A percentile compares a stretch with the other conserved stretches of the same genome.
Evolutionary conservation across 2,888 invertebrate genomes (phyloP).

Genomic region (Periphyllus acericola): DNA sequence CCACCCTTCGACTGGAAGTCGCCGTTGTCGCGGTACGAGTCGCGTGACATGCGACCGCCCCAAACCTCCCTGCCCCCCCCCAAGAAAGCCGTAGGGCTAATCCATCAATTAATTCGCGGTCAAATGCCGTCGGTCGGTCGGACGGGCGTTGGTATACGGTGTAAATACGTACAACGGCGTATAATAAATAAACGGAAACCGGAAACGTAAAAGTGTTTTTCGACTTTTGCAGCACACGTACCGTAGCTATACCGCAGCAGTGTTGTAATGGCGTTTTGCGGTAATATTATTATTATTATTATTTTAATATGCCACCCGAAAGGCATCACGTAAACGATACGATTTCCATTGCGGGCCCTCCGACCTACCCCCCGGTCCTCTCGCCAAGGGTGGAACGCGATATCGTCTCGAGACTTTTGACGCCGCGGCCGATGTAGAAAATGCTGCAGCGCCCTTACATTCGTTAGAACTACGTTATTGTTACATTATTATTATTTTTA

Average conservation of each 20-base stretch:
- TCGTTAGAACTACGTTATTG: no score
- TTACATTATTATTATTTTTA: no score
- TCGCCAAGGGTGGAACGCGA: not conserved
- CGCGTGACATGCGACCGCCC: not conserved
- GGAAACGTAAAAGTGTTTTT: conserved; percentile 3
- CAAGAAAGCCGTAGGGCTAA: not conserved
- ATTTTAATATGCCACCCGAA: not conserved
- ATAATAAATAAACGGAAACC: not conserved
- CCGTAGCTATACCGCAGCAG: no score
- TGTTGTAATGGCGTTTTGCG: no score
- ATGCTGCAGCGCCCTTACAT: no score
- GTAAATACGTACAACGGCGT: not conserved
- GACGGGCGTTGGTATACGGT: not conserved
- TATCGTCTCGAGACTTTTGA: no score
- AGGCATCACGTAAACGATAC: not conserved
- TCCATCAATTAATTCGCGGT: not conserved
- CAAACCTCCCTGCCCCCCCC: no score
- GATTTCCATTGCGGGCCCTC: not conserved
- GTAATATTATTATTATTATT: no score
- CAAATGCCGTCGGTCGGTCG: not conserved
- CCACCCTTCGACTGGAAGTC: not conserved
- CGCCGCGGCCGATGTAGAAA: no score
- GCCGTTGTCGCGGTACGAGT: not conserved
- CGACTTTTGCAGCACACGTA: not conserved
- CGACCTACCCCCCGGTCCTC: no score